Evolutionary conservation across 2,113 vertebrate species (phyloP).

Genomic region (Gadus macrocephalus): DNA sequence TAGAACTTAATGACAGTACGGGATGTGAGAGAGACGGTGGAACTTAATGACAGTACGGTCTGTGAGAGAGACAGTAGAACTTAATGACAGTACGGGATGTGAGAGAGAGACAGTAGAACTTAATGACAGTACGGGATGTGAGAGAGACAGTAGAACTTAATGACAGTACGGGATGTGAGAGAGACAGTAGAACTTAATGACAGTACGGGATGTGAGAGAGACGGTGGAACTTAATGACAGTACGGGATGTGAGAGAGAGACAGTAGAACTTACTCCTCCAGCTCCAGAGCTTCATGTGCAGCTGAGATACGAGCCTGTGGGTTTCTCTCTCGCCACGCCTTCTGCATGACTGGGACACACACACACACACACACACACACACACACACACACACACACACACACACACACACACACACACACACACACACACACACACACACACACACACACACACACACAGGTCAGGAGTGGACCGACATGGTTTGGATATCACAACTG

Average conservation of each 20-base stretch:
- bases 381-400: conserved; percentile 14
- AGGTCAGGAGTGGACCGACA: too few relatives aligned
- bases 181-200: conserved; percentile 65
- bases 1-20: conserved; percentile 65
- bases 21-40: too few relatives aligned
- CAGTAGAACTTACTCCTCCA: conserved; percentile 87
- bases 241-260: too few relatives aligned
- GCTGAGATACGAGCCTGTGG: conserved; percentile 97
- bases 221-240: too few relatives aligned
- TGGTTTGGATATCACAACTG: too few relatives aligned
- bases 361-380: conserved; percentile 31
- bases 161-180: too few relatives aligned
- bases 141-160: too few relatives aligned
- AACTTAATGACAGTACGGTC: conserved; percentile 65
- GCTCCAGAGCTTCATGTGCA: conserved; percentile 95
- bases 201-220: too few relatives aligned
- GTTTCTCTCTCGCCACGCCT: conserved; percentile 98
- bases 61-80: conserved; percentile 40
- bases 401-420: too few relatives aligned
- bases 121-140: conserved; percentile 42
- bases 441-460: too few relatives aligned
- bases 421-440: too few relatives aligned
- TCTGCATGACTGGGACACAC: conserved; percentile 89
- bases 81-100: conserved; percentile 52
- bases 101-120: conserved; percentile 50